Conservation (phyloP, 1,140 invertebrate species). For the Paralvinella palmiformis region DNA sequence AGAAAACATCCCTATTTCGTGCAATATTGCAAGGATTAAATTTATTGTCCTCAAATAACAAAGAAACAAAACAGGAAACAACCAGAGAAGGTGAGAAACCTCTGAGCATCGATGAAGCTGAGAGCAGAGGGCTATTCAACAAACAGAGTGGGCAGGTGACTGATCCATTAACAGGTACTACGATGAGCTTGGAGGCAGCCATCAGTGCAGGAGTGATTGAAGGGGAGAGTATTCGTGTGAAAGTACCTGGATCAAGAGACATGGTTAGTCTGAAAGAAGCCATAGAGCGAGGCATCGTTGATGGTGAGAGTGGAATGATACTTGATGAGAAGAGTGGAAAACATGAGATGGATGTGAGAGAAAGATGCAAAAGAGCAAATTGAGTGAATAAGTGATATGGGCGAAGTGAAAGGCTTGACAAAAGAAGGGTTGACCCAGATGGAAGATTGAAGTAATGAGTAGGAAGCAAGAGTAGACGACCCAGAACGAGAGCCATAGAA, state of each 20-base stretch:
- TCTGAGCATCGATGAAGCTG: conserved; percentile 49
- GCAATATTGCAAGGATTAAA: conserved; percentile 49
- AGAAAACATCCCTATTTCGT: conserved; percentile 39
- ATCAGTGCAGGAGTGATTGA: conserved; percentile 13
- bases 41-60: too few relatives aligned
- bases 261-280: conserved; percentile 25
- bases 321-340: background rate
- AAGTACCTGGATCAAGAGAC: conserved; percentile 58
- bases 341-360: too few relatives aligned
- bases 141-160: conserved; percentile 37
- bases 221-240: conserved; percentile 51
- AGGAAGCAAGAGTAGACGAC: conserved; percentile 10
- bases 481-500: conserved; percentile 69
- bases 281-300: conserved; percentile 25
- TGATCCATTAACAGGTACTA: conserved; percentile 67
- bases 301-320: conserved; percentile 38
- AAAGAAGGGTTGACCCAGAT: too few relatives aligned
- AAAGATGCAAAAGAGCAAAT: too few relatives aligned
- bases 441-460: too few relatives aligned
- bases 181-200: conserved; percentile 65
- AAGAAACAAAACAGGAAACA: conserved; percentile 52
- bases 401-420: too few relatives aligned
- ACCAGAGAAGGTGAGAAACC: conserved; percentile 57
- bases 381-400: too few relatives aligned
- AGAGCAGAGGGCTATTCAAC: conserved; percentile 4